phyloP scores from a whole-genome alignment of 2,113 vertebrate genomes.

The Perccottus glenii region DNA sequence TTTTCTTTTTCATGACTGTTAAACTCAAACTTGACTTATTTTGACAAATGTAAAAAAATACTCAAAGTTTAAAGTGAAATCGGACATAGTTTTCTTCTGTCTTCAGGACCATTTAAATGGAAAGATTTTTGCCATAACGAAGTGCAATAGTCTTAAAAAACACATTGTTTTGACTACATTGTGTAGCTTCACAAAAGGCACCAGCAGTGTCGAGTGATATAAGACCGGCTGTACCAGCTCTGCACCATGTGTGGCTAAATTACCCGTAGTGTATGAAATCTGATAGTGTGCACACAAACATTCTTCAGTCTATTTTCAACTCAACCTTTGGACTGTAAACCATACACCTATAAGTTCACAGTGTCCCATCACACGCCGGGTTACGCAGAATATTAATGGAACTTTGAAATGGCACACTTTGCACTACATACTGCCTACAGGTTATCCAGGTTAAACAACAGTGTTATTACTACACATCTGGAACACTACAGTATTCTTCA shows the following conservation, averaged over 20 bases:
- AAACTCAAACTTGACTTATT: neutral
- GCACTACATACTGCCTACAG: too few species aligned
- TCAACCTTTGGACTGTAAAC: neutral
- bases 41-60: neutral
- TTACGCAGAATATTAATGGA: neutral
- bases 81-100: too few species aligned
- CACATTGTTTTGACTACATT: conserved; percentile 30
- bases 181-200: conserved; percentile 27
- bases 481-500: too few species aligned
- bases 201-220: conserved; percentile 24
- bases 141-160: neutral
- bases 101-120: too few species aligned
- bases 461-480: too few species aligned
- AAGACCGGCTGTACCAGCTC: conserved; percentile 58
- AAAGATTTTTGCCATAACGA: too few species aligned
- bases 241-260: neutral
- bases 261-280: conserved; percentile 44
- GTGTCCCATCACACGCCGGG: neutral
- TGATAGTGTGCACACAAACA: conserved; percentile 36
- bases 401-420: neutral
- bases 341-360: neutral
- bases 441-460: too few species aligned
- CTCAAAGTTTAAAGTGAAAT: too few species aligned
- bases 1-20: neutral
- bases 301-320: conserved; percentile 16